Evolutionary conservation across 2,113 vertebrate genomes (phyloP).

Genomic region (Zeus faber): DNA sequence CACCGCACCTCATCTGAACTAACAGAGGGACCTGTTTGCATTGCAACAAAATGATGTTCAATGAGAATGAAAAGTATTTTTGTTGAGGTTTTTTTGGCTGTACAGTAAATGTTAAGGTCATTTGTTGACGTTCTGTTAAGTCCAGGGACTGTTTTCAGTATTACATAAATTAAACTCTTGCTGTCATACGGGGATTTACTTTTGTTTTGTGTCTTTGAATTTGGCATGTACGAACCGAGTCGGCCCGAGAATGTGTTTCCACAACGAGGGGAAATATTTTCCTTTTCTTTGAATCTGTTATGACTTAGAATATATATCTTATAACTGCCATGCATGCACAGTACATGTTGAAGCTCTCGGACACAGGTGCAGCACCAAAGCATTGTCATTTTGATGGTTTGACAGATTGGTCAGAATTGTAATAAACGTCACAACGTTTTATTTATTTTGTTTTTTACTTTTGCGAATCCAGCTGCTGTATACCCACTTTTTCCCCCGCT

Average conservation of each 20-base stretch:
- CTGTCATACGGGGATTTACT: slow-evolving; percentile 2
- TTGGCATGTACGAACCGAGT: no score
- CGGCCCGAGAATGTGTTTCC: background rate
- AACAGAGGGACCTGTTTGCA: background rate
- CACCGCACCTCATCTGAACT: slow-evolving; percentile 22
- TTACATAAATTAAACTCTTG: no score
- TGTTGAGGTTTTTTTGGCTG: background rate
- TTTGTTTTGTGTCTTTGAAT: background rate
- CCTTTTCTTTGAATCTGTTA: no score
- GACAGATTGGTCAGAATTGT: no score
- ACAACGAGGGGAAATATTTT: no score
- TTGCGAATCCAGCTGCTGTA: slow-evolving; percentile 8
- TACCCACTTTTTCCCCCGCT: slow-evolving; percentile 10
- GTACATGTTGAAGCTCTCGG: no score
- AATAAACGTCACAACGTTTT: no score
- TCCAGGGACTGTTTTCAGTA: no score
- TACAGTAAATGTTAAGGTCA: no score
- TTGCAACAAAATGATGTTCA: slow-evolving; percentile 37
- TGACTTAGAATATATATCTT: slow-evolving; percentile 7
- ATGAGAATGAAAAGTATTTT: slow-evolving; percentile 54
- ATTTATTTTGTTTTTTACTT: background rate
- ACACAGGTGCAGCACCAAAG: no score
- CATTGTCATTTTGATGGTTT: no score
- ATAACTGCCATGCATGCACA: background rate
- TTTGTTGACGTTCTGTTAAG: no score